These are phyloP conservation scores for Silurus asotus DNA, from an alignment of 2,113 vertebrate species.

Conservation along the genomic window DNA sequence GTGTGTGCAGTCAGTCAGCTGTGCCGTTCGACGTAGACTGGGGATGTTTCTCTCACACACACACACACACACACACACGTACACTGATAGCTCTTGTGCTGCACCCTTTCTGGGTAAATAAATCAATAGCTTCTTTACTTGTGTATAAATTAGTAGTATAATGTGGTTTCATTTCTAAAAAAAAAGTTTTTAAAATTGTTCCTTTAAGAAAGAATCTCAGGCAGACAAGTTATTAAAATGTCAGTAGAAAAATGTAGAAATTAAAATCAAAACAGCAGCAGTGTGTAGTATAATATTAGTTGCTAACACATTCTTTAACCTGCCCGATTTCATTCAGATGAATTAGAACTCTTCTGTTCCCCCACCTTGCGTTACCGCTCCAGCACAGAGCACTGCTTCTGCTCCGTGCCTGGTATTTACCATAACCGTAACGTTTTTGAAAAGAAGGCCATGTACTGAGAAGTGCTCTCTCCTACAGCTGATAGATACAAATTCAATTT, in stretches of 20 bases:
- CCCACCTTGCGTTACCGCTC: background rate
- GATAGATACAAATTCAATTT: conserved; percentile 51
- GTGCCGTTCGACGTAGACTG: too few species aligned
- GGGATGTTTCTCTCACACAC: too few species aligned
- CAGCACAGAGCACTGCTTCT: background rate
- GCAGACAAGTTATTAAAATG: background rate
- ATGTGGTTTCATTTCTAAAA: background rate
- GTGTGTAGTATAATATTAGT: background rate
- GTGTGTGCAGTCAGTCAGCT: too few species aligned
- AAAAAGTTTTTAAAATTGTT: background rate
- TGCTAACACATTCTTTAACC: background rate
- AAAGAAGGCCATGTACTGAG: conserved; percentile 53
- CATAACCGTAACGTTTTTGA: conserved; percentile 38
- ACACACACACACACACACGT: too few species aligned
- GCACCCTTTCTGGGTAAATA: background rate
- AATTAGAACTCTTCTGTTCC: background rate
- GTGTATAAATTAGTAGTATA: too few species aligned
- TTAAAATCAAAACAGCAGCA: background rate
- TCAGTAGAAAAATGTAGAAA: conserved; percentile 20
- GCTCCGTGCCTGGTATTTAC: background rate
- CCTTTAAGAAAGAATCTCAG: background rate
- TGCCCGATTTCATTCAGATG: background rate
- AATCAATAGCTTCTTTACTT: background rate
- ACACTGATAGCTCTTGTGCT: background rate
- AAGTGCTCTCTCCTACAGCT: conserved; percentile 29